Evolutionary conservation across 2,888 invertebrate species (phyloP).

Genomic region (Troilus luridus): DNA sequence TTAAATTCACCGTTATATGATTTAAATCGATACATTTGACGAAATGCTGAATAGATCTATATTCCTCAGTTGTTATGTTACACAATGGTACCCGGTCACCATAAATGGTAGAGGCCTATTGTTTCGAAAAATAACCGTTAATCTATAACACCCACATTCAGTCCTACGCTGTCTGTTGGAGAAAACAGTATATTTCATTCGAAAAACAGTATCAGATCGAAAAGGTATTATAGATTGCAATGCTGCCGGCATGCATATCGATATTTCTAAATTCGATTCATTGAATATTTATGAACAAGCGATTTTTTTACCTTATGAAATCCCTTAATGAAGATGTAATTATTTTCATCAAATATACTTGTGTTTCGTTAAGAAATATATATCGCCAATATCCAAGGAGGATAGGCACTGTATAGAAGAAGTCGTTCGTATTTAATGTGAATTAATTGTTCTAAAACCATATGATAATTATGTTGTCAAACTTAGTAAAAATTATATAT

Average conservation of each 20-base stretch:
- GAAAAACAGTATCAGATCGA: constrained; percentile 16
- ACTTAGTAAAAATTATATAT: no score
- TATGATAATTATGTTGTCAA: no score
- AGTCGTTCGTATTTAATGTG: no score
- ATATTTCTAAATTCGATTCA: neutral
- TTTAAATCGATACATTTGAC: neutral
- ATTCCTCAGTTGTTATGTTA: neutral
- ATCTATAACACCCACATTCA: neutral
- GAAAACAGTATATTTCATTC: constrained; percentile 6
- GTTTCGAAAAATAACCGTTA: constrained; percentile 11
- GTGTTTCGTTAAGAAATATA: no score
- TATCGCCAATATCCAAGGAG: no score
- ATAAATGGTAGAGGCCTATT: neutral
- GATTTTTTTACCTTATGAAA: no score
- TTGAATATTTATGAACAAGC: neutral
- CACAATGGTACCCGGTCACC: neutral
- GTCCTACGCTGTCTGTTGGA: neutral
- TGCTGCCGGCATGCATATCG: neutral
- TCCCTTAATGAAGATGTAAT: no score
- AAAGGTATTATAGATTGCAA: neutral
- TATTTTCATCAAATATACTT: no score
- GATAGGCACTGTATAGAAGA: no score
- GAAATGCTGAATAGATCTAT: neutral
- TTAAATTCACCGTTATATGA: neutral
- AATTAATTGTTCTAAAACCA: no score